These are phyloP conservation scores for Chlorodrepanis virens DNA, from an alignment of 2,113 vertebrate species.

Conservation along the genomic window DNA sequence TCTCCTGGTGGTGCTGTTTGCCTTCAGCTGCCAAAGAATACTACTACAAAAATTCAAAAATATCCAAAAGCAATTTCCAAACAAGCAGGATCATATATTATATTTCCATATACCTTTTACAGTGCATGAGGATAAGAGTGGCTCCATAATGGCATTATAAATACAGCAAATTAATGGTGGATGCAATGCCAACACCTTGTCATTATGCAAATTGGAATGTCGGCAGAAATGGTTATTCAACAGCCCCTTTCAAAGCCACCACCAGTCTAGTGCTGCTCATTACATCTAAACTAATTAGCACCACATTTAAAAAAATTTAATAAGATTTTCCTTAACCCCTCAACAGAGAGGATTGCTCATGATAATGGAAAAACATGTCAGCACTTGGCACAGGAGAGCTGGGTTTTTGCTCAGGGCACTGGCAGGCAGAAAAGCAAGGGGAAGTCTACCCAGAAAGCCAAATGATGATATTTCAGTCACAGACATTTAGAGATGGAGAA, in stretches of 20 bases:
- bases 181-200: conserved; percentile 57
- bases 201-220: conserved; percentile 65
- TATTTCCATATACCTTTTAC: conserved; percentile 27
- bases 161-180: conserved; percentile 69
- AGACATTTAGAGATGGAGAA: not conserved
- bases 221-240: conserved; percentile 35
- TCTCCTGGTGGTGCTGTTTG: not conserved
- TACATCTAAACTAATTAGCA: conserved; percentile 57
- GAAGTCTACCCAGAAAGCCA: not conserved
- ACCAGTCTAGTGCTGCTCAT: conserved; percentile 36
- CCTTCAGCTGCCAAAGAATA: not conserved
- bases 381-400: not conserved
- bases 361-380: accelerated
- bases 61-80: conserved; percentile 33
- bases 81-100: not conserved
- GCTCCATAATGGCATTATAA: conserved; percentile 51
- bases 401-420: not conserved
- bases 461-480: not conserved
- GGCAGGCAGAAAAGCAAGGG: not conserved
- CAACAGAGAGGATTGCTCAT: not conserved
- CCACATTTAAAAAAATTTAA: conserved; percentile 28
- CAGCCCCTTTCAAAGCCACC: conserved; percentile 20
- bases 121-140: not conserved
- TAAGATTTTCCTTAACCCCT: conserved; percentile 47
- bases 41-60: not conserved